A percentile compares a stretch with the other conserved stretches of the same genome.
These are phyloP conservation scores for Neoitamus cyanurus DNA, from an alignment of 2,888 invertebrate species.

Conservation along the genomic window DNA sequence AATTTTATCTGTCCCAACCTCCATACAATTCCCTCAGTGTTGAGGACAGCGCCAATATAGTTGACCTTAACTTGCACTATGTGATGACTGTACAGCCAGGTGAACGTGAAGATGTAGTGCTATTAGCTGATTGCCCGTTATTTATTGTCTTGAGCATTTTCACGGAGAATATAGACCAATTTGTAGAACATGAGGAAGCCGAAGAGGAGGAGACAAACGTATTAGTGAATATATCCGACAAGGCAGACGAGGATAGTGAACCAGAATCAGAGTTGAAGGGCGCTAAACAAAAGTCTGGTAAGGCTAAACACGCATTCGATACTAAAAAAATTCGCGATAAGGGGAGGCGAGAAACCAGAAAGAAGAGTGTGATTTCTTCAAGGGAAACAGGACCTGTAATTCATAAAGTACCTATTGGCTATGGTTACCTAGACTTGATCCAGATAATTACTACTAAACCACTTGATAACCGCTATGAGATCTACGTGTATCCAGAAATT, in stretches of 20 bases:
- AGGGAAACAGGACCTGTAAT: background rate
- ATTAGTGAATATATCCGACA: no score
- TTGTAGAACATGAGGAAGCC: background rate
- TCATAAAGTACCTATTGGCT: constrained; percentile 9
- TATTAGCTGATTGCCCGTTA: background rate
- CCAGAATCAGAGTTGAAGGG: no score
- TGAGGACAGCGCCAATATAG: background rate
- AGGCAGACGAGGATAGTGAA: no score
- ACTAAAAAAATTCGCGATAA: no score
- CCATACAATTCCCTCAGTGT: background rate
- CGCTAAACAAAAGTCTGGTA: no score
- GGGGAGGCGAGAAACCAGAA: no score
- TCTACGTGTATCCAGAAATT: background rate
- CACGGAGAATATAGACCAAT: background rate
- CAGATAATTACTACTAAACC: background rate
- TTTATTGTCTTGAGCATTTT: background rate
- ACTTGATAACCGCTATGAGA: background rate
- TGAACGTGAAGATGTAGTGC: background rate
- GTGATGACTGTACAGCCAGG: background rate
- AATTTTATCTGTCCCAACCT: background rate
- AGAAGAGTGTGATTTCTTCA: background rate
- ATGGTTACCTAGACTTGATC: background rate
- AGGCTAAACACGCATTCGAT: no score
- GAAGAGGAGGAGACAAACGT: no score
- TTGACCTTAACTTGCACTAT: constrained; percentile 9